Evolutionary conservation across 2,797 vertebrate genomes (phyloP), one percentile per base, ranked within the genome.

Genomic region (Gastrophryne carolinensis): DNA sequence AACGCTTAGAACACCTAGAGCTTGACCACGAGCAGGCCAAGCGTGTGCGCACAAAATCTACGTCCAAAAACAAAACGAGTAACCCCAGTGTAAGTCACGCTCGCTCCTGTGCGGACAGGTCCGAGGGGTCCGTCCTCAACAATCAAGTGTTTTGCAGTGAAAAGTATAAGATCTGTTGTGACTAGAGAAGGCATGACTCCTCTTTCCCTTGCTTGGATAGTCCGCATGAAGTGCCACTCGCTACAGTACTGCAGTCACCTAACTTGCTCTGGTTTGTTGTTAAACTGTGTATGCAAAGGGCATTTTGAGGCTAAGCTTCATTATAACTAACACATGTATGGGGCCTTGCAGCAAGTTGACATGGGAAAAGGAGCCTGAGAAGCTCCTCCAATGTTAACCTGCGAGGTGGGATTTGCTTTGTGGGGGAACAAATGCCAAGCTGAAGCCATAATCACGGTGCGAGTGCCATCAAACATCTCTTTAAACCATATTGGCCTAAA

Each of bases 161-260:
- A 88, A 99, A 99, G 84, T 98, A 98, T 86, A 98, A 98, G 91
- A 95, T 98, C 88, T 98, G 89, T 91, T 99, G 97, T 84, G 97
- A 99, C 88, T 98, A 95, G 88, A 75, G 78, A 62, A 82, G 47
- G 53, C 82, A 81, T 87, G 83, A 89, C 65, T 52, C 0, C 79
- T 66, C 39, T 63, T 58, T 72, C 56, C 73, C 76, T 2, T 47
- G 64, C 83, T 77, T 77, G 74, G 41, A 26, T 30, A 57, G 65
- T 49, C 50, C n/a, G 75, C 68, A 66, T 78, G 75, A 72, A 78
- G 34, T 34, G 62, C 87, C 84, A 80, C 71, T 72, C 61, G 78
- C 72, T 79, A 81, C 84, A 86, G 88, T 21, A 67, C 86, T 61
- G 83, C 86, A 82, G 83, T 81, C 86, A 91, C 89, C 88, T 89